A percentile compares a stretch with the other conserved stretches of the same genome.
Evolutionary conservation across 1,140 invertebrate species (phyloP).

Genomic region (Pseudomyrmex cubaensis): DNA sequence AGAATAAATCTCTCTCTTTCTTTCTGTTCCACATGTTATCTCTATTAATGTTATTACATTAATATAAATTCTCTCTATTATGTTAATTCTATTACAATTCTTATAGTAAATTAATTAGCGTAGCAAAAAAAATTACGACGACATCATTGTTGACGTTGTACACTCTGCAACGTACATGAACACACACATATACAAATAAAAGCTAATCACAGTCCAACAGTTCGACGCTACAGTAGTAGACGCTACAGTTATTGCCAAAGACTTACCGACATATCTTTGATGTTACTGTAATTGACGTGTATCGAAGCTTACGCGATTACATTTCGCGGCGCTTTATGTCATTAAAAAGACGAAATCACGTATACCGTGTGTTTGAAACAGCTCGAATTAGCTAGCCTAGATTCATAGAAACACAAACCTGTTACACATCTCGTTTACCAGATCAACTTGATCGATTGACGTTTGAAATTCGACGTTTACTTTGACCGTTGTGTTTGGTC

Average conservation of each 20-base stretch:
- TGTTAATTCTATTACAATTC: background rate
- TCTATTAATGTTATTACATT: no score
- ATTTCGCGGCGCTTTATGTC: slow-evolving; percentile 29
- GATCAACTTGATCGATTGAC: slow-evolving; percentile 43
- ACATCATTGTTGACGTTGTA: slow-evolving; percentile 9
- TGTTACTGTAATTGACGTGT: slow-evolving; percentile 21
- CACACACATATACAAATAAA: slow-evolving; percentile 23
- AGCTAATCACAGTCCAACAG: slow-evolving; percentile 42
- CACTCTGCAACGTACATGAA: background rate
- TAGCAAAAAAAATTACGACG: slow-evolving; percentile 41
- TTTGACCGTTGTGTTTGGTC: no score
- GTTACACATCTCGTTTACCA: slow-evolving; percentile 31
- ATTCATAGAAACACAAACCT: slow-evolving; percentile 43
- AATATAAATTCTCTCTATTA: background rate
- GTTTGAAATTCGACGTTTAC: slow-evolving; percentile 39
- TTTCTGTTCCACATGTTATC: background rate
- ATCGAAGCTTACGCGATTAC: background rate
- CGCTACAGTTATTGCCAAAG: slow-evolving; percentile 26
- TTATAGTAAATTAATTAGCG: slow-evolving; percentile 34
- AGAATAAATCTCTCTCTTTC: background rate
- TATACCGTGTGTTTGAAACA: slow-evolving; percentile 26
- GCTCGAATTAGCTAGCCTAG: background rate
- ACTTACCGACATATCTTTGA: slow-evolving; percentile 46
- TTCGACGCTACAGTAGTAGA: background rate
- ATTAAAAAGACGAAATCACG: slow-evolving; percentile 46